Conservation (phyloP, 2,888 invertebrate genomes). For the Diaphora mendica region DNA sequence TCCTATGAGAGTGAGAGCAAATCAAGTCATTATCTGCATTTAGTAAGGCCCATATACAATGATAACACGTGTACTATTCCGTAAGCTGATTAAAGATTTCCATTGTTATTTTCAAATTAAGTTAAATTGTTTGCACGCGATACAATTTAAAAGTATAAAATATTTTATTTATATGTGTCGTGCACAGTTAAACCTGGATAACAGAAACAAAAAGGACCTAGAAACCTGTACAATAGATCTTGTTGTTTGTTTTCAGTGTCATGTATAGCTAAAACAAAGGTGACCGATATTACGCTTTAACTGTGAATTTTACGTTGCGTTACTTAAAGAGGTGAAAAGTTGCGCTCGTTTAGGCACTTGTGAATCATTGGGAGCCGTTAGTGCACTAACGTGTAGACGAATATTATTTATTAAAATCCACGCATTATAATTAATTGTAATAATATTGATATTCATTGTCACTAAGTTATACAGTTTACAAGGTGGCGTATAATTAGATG, state of each 20-base stretch:
- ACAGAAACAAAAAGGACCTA: conserved; percentile 64
- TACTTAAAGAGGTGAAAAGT: conserved; percentile 73
- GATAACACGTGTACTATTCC: conserved; percentile 36
- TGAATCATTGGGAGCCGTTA: conserved; percentile 71
- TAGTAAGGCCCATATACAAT: neutral
- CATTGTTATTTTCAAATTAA: conserved; percentile 45
- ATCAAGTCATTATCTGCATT: conserved; percentile 2
- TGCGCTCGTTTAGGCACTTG: conserved; percentile 49
- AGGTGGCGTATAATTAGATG: too few relatives aligned
- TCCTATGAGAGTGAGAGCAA: conserved; percentile 23
- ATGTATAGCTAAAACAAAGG: conserved; percentile 67
- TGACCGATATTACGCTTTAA: conserved; percentile 65
- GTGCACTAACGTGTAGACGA: conserved; percentile 24
- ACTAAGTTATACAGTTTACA: too few relatives aligned
- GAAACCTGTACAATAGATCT: conserved; percentile 62
- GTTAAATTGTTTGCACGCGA: conserved; percentile 32
- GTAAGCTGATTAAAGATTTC: conserved; percentile 38
- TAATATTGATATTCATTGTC: too few relatives aligned
- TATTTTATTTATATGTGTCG: conserved; percentile 13
- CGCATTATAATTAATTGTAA: neutral
- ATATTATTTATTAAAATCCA: neutral
- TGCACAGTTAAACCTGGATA: conserved; percentile 46
- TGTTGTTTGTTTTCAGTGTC: conserved; percentile 62
- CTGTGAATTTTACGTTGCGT: conserved; percentile 76
- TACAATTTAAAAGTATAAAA: conserved; percentile 27